Evolutionary conservation across 2,113 vertebrate genomes (phyloP), one percentile per base, ranked within the genome.

Genomic region (Plestiodon gilberti): DNA sequence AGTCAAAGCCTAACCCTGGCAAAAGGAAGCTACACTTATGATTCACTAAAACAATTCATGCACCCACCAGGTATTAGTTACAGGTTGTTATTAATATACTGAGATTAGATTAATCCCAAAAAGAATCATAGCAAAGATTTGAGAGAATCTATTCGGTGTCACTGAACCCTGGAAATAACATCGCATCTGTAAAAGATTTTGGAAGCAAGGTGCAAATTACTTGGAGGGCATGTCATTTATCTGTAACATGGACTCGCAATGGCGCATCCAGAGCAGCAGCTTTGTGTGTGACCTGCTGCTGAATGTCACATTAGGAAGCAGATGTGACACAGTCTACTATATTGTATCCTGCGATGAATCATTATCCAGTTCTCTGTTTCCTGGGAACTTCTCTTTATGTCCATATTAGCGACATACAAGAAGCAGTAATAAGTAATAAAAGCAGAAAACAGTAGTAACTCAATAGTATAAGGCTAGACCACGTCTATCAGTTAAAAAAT

Each of bases 21-120:
- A 13, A 55, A 22, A 75, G 0, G 80, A 48, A 83, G 43, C 17
- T 0, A 0, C 57, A 11, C 0, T 1, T 79, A 67, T 4, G 76
- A 52, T 1, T 82, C 87, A 78, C 83, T 89, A 78, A 81, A 0
- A 1, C 77, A 59, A 40, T 43, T 85, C 48, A 23, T 3, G 28
- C n/a, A 40, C 20, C 40, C 73, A 87, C 87, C 87, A 81, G 83
- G 90, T 91, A 78, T 62, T 82, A 52, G 35, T 2, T 67, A 78
- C 35, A 82, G 2, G 0, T 43, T 81, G 52, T 23, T 80, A 88
- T 25, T 40, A 81, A 48, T 76, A 85, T 87, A 67, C 30, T 62
- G 43, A 83, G 78, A 88, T 28, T 74, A 90, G 18, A 23, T 55
- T 13, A 64, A 88, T 82, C 0, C 23, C 25, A 61, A 89, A 92